Percentiles rank a stretch among this genome's conserved stretches.
Evolutionary conservation across 2,113 vertebrate genomes (phyloP).

Genomic region (Platysternon megacephalum): DNA sequence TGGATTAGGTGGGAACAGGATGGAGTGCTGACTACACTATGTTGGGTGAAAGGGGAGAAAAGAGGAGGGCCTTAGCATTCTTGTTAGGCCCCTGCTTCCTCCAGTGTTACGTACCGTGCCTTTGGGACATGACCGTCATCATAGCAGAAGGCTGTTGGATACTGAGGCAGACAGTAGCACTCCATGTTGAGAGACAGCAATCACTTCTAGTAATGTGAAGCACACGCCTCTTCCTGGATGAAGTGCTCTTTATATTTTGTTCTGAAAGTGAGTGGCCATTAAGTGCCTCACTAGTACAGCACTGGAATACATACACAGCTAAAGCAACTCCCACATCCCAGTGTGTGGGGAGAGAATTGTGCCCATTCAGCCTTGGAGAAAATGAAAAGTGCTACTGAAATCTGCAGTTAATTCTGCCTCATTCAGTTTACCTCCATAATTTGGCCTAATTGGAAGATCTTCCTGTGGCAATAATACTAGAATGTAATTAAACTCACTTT

Average conservation of each 20-base stretch:
- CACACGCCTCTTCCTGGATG: not conserved
- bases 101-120: not conserved
- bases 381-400: not conserved
- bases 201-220: not conserved
- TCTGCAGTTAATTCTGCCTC: not conserved
- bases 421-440: not conserved
- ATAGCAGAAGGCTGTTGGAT: not conserved
- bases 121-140: not conserved
- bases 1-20: not conserved
- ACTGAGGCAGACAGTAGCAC: not conserved
- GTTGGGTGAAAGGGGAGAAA: not conserved
- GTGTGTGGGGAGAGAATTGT: not conserved
- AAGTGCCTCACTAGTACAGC: not conserved
- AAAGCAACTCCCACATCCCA: not conserved
- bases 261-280: not conserved
- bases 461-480: not conserved
- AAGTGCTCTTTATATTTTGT: not conserved
- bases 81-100: not conserved
- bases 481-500: constrained; percentile 13
- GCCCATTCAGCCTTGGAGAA: rapidly evolving
- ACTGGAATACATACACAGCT: not conserved
- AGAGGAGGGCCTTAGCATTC: not conserved
- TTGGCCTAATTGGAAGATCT: not conserved
- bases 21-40: not conserved
- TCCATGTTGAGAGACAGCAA: not conserved